Percentiles rank a stretch among this genome's conserved stretches.
Evolutionary conservation across 2,888 invertebrate species (phyloP).

Genomic region (Dicroscelio sp.): DNA sequence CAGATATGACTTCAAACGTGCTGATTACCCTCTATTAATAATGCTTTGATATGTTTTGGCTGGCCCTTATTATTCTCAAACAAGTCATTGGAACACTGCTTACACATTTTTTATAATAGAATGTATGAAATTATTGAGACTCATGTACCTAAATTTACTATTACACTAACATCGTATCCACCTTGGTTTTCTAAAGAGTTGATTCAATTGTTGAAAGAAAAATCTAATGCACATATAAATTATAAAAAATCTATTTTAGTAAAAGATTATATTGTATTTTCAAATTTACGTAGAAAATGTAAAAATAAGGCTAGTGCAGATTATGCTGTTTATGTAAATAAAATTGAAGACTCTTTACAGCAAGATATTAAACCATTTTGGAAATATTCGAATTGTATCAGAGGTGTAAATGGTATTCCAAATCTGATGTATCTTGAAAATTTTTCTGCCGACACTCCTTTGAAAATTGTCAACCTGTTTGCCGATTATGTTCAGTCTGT

Average conservation of each 20-base stretch:
- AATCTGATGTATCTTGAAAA: not conserved
- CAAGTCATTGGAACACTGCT: not conserved
- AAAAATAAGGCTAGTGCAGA: not conserved
- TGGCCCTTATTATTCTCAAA: not conserved
- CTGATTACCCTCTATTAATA: not conserved
- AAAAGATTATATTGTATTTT: not conserved
- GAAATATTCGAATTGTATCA: conserved; percentile 5
- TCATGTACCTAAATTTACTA: not conserved
- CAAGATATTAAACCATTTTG: conserved; percentile 3
- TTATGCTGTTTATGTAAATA: not conserved
- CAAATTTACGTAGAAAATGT: not conserved
- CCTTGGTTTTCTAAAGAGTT: not conserved
- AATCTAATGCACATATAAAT: not conserved
- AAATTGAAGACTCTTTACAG: not conserved
- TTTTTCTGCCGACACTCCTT: not conserved
- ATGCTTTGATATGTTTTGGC: not conserved
- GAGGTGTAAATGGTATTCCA: not conserved
- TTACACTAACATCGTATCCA: not conserved
- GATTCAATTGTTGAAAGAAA: not conserved
- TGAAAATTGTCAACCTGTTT: not conserved
- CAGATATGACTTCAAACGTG: not conserved
- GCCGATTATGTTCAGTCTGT: not conserved
- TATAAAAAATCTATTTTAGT: not conserved
- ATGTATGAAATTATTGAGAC: not conserved
- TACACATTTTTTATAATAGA: not conserved